Percentiles rank a stretch among this genome's conserved stretches.
These are phyloP conservation scores for Aphidoletes aphidimyza DNA, from an alignment of 2,888 invertebrate species.

Conservation along the genomic window DNA sequence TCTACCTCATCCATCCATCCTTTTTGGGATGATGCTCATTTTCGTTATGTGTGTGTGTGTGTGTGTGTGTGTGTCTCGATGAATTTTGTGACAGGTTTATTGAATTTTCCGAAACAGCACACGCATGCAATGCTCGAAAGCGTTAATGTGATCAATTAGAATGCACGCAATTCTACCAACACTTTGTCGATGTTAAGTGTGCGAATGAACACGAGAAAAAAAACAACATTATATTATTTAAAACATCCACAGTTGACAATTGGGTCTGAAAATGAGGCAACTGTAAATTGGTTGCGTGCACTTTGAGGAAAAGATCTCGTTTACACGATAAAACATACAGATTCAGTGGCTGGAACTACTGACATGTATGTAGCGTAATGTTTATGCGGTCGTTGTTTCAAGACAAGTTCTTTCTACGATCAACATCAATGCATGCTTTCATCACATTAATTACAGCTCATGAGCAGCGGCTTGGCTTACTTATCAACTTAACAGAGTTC, in stretches of 20 bases:
- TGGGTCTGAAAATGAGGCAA: not conserved
- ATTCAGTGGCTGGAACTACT: not conserved
- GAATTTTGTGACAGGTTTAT: conserved; percentile 32
- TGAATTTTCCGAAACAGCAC: not conserved
- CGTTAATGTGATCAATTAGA: conserved; percentile 49
- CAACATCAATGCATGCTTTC: no score
- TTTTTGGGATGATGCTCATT: conserved; percentile 1
- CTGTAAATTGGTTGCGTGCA: not conserved
- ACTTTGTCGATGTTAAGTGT: not conserved
- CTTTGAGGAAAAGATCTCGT: not conserved
- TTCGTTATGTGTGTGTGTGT: not conserved
- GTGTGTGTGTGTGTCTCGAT: no score
- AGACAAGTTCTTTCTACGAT: no score
- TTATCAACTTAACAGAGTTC: no score
- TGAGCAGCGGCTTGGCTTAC: no score
- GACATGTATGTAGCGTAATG: not conserved
- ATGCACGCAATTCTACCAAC: not conserved
- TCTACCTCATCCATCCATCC: conserved; percentile 1
- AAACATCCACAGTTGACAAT: conserved; percentile 10
- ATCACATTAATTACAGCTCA: no score
- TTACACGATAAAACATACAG: not conserved
- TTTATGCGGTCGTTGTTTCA: not conserved
- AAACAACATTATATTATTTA: not conserved
- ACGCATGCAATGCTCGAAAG: not conserved
- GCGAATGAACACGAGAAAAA: not conserved